Conservation (phyloP, 2,113 vertebrate genomes). For the Dromas ardeola region DNA sequence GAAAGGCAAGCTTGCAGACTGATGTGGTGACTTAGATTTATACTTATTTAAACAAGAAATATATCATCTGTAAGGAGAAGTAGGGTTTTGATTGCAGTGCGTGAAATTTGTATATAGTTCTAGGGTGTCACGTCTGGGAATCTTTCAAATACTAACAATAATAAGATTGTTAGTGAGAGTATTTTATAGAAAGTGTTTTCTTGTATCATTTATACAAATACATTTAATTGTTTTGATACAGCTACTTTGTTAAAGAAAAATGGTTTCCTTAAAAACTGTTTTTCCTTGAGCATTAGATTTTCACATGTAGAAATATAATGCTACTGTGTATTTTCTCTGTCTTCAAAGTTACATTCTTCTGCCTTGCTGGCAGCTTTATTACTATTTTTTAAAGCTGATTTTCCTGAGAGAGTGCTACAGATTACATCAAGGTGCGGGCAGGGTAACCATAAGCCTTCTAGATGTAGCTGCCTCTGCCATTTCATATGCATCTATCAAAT, state of each 20-base stretch:
- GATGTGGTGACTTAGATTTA: background rate
- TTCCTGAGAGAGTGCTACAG: background rate
- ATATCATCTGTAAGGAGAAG: background rate
- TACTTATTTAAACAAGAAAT: background rate
- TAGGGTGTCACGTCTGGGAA: background rate
- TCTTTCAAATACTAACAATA: background rate
- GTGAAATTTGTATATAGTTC: background rate
- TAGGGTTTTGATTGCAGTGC: background rate
- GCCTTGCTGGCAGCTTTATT: background rate
- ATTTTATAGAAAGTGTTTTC: background rate
- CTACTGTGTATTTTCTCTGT: background rate
- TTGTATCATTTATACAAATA: background rate
- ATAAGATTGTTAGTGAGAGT: background rate
- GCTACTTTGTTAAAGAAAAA: background rate
- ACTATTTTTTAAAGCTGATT: background rate
- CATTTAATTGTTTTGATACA: background rate
- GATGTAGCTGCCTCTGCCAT: background rate
- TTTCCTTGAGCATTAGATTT: background rate
- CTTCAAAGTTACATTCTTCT: background rate
- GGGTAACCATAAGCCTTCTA: background rate
- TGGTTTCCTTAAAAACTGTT: background rate
- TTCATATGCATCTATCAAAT: background rate
- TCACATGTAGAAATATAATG: background rate
- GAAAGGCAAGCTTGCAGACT: background rate
- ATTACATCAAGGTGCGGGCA: background rate